Base-by-base conservation (phyloP, 2,113 vertebrate species). In the Pholis gunnellus region DNA sequence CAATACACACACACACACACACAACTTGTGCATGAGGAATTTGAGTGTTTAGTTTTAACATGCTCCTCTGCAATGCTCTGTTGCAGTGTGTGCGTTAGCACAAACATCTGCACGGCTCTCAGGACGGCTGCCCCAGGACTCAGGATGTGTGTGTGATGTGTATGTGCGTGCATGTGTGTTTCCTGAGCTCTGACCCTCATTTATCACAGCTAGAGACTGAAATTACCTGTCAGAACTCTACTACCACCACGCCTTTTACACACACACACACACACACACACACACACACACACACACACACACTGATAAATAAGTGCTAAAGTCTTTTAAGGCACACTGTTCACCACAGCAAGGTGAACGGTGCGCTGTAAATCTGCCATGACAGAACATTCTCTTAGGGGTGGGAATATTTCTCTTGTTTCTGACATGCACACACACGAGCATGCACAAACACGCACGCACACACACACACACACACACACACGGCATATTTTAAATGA, bases 211-310 rank as follows among this genome's bases (percentile, higher is more conserved):
- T 46, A 27, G 46, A 86, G 52, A 80, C 87, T 85, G 84, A 85
- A 93, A 93, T 91, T 90, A 91, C 90, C 85, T 90, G 89, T 92
- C 89, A 92, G 87, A 83, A 68, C 75, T 76, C 81, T 78, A 86
- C 84, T 27, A 17, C 22, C 79, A 68, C 81, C 78, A 68, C 80
- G 3, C 56, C 75, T 74, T 56, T 57, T 9, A 0, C 63, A 38
- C 50, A 57, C 48, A 56, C 50, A 44, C 78, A 81, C 63, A 38
- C 22, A 25, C 44, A 69, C 29, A 68, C 13, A 36, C 68, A 52
- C 42, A 68, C 48, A 78, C 61, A 72, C 76, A 34, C 60, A 29
- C 48, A 61, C 79, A 82, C 54, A 65, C 61, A 57, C 64, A 72
- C 82, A 68, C 63, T 78, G 78, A 91, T 89, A 88, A 90, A 90